A percentile compares a stretch with the other conserved stretches of the same genome.
These are phyloP conservation scores for Trematomus loennbergii DNA, from an alignment of 2,113 vertebrate genomes.

Conservation along the genomic window DNA sequence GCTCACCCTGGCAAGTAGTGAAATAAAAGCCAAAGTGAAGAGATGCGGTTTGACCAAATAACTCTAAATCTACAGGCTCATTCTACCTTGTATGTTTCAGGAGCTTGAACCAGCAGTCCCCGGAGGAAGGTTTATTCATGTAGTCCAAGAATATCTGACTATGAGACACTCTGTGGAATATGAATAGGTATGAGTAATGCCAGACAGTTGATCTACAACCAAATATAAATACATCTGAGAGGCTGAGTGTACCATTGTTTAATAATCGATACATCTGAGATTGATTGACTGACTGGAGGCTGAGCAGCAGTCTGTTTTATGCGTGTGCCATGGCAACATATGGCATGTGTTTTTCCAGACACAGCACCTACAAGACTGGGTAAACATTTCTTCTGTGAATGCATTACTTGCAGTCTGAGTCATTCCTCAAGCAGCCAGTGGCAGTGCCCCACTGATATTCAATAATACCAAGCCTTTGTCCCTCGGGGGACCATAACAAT, in stretches of 20 bases:
- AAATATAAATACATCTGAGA: background rate
- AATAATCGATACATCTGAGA: conserved; percentile 19
- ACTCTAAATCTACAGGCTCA: conserved; percentile 7
- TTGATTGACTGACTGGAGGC: background rate
- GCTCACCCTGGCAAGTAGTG: conserved; percentile 11
- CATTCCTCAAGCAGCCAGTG: conserved; percentile 21
- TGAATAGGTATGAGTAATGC: background rate
- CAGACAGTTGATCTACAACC: background rate
- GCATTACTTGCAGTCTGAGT: conserved; percentile 46
- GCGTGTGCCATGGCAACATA: background rate
- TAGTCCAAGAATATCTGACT: conserved; percentile 7
- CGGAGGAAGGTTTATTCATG: conserved; percentile 1
- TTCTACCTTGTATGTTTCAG: conserved; percentile 6
- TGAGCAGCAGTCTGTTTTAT: background rate
- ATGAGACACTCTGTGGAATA: background rate
- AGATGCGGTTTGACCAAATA: conserved; percentile 8
- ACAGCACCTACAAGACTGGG: background rate
- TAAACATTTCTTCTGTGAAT: conserved; percentile 3
- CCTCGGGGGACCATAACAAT: conserved; percentile 35
- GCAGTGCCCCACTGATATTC: conserved; percentile 37
- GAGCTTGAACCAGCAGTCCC: conserved; percentile 3
- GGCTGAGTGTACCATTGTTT: background rate
- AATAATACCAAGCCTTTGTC: conserved; percentile 49
- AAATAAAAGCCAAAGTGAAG: conserved; percentile 15
- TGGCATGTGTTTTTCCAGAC: background rate